These are phyloP conservation scores for Prunella fulvescens DNA, from an alignment of 2,113 vertebrate species.

Conservation along the genomic window DNA sequence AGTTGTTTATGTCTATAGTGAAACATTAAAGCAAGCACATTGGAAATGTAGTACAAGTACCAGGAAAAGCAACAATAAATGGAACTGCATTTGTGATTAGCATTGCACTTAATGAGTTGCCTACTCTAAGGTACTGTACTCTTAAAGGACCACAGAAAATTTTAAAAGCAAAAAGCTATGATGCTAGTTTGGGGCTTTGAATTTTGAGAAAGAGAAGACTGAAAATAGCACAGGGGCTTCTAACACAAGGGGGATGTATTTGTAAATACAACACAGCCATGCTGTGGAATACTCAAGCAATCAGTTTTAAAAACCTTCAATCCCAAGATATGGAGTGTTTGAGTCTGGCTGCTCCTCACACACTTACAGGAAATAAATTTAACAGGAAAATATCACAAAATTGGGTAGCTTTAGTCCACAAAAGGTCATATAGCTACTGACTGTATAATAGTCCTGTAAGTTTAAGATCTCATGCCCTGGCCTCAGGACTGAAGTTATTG, in stretches of 20 bases:
- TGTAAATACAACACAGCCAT: background rate
- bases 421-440: background rate
- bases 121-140: background rate
- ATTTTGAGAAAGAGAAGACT: background rate
- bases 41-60: background rate
- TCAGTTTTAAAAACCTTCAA: background rate
- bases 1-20: background rate
- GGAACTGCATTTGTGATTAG: background rate
- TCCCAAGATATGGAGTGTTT: background rate
- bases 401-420: background rate
- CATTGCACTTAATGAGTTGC: background rate
- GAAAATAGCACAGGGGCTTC: background rate
- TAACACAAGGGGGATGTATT: background rate
- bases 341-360: background rate
- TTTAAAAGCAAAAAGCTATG: background rate
- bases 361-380: conserved; percentile 1
- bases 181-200: background rate
- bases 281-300: background rate
- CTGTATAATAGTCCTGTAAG: background rate
- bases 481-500: background rate
- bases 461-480: background rate
- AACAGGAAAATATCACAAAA: conserved; percentile 16
- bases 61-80: background rate
- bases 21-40: conserved; percentile 1
- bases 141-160: background rate